These are phyloP conservation scores for Cerastis leucographa DNA, from an alignment of 2,888 invertebrate genomes.

Conservation along the genomic window DNA sequence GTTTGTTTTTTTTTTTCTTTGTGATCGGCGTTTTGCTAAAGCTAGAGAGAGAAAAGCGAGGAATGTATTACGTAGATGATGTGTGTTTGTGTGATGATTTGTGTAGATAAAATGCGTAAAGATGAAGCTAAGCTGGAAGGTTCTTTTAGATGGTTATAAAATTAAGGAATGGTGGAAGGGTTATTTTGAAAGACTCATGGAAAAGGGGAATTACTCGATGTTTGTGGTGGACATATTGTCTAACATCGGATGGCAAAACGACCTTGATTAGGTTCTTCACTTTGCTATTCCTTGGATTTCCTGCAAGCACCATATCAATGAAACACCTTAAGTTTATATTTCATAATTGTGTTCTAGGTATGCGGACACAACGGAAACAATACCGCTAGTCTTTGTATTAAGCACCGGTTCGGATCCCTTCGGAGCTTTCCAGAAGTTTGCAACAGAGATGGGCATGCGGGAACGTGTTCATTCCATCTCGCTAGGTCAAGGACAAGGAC, in stretches of 20 bases:
- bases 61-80: too few relatives aligned
- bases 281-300: not conserved
- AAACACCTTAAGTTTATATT: not conserved
- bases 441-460: slow-evolving; percentile 93
- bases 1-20: too few relatives aligned
- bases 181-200: too few relatives aligned
- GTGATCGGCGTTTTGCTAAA: too few relatives aligned
- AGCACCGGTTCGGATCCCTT: slow-evolving; percentile 97
- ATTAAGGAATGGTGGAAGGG: too few relatives aligned
- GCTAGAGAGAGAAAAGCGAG: too few relatives aligned
- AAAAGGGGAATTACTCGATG: too few relatives aligned
- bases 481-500: slow-evolving; percentile 97
- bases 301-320: not conserved
- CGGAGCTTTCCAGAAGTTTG: slow-evolving; percentile 95
- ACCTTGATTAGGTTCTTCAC: not conserved
- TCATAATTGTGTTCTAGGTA: slow-evolving; percentile 88
- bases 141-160: too few relatives aligned
- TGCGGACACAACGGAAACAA: slow-evolving; percentile 93
- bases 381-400: slow-evolving; percentile 96
- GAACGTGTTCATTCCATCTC: slow-evolving; percentile 95
- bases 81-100: too few relatives aligned
- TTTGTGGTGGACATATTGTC: too few relatives aligned
- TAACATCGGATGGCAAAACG: not conserved
- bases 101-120: too few relatives aligned
- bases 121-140: too few relatives aligned